Evolutionary conservation across 1,140 invertebrate species (phyloP).

Genomic region (Lordiphosa stackelbergi): DNA sequence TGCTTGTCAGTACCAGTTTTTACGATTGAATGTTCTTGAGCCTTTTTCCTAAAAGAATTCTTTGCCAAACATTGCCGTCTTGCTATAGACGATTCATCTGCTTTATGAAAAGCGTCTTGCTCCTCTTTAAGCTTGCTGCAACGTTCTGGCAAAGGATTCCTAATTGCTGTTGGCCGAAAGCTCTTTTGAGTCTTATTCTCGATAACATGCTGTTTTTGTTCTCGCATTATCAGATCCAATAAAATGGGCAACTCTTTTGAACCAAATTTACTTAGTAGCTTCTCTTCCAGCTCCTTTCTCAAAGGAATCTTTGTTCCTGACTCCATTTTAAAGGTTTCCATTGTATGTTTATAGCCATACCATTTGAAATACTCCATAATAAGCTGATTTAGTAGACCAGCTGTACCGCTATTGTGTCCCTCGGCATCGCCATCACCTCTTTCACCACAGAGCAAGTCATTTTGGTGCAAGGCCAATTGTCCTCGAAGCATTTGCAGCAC

Average conservation of each 20-base stretch:
- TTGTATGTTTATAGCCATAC: conserved; percentile 58
- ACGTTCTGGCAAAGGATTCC: background rate
- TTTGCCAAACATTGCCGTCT: conserved; percentile 6
- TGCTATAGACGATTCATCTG: conserved; percentile 5
- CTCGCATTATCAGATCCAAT: conserved; percentile 35
- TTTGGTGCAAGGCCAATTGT: conserved; percentile 5
- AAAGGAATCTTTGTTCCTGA: conserved; percentile 16
- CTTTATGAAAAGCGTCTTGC: background rate
- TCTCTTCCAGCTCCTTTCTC: conserved; percentile 26
- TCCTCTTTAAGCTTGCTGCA: background rate
- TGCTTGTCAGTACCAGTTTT: background rate
- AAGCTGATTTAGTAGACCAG: conserved; percentile 44
- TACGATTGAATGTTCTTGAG: background rate
- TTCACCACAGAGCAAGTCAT: conserved; percentile 6
- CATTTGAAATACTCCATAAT: conserved; percentile 57
- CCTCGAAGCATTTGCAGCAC: conserved; percentile 35
- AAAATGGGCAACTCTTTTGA: conserved; percentile 44
- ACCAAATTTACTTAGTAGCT: conserved; percentile 3
- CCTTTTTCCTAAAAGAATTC: conserved; percentile 9
- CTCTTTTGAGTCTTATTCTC: background rate
- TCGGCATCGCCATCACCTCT: conserved; percentile 7
- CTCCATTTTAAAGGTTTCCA: conserved; percentile 55
- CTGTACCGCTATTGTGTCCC: conserved; percentile 5
- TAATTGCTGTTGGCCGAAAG: background rate
- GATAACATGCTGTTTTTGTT: background rate